Evolutionary conservation across 2,113 vertebrate genomes (phyloP).

Genomic region (Zosterops pallidus): DNA sequence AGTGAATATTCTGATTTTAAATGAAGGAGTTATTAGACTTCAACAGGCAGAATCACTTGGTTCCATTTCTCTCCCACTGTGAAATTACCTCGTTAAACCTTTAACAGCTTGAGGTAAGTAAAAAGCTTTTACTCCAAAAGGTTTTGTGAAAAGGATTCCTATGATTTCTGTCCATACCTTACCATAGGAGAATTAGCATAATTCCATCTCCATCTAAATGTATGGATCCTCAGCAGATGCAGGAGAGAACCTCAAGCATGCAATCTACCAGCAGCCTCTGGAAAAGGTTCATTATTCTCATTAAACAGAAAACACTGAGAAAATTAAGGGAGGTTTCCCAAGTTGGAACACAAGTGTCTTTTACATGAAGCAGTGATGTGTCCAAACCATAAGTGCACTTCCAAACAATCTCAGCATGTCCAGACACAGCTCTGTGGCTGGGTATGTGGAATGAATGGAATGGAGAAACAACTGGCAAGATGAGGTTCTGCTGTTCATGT

Average conservation of each 20-base stretch:
- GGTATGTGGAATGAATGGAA: neutral
- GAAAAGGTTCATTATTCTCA: neutral
- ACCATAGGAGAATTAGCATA: neutral
- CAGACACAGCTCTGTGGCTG: neutral
- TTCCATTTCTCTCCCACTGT: slow-evolving; percentile 39
- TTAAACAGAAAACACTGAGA: neutral
- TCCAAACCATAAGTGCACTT: neutral
- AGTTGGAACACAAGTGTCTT: neutral
- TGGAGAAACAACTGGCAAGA: neutral
- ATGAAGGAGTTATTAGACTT: slow-evolving; percentile 52
- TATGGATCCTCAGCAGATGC: neutral
- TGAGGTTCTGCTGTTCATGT: neutral
- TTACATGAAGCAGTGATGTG: neutral
- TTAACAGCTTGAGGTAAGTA: slow-evolving; percentile 54
- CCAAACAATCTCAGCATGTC: neutral
- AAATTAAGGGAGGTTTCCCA: neutral
- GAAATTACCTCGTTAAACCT: slow-evolving; percentile 62
- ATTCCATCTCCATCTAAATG: neutral
- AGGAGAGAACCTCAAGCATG: neutral
- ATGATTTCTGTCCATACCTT: neutral
- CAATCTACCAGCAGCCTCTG: neutral
- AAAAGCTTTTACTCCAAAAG: slow-evolving; percentile 31
- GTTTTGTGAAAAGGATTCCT: neutral
- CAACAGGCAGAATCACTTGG: slow-evolving; percentile 26
- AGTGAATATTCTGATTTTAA: slow-evolving; percentile 18